phyloP scores from a whole-genome alignment of 2,888 invertebrate species.

The Cephus pulcher region DNA sequence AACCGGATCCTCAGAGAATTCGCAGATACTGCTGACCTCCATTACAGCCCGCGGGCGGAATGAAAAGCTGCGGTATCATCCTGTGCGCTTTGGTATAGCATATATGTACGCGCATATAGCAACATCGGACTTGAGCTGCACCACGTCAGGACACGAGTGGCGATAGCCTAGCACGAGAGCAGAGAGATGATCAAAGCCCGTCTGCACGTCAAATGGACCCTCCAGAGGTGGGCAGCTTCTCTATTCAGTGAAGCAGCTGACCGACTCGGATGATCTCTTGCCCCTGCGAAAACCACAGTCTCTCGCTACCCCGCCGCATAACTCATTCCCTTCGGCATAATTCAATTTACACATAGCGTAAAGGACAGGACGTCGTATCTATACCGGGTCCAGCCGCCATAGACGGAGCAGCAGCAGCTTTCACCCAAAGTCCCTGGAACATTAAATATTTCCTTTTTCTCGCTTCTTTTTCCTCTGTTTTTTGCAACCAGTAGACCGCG shows the following conservation, averaged over 20 bases:
- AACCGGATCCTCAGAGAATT: conserved; percentile 44
- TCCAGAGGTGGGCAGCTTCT: conserved; percentile 27
- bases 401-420: background rate
- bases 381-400: background rate
- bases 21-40: conserved; percentile 40
- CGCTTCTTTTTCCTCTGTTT: background rate
- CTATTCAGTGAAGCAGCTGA: conserved; percentile 33
- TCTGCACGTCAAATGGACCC: conserved; percentile 48
- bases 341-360: background rate
- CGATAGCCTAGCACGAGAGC: conserved; percentile 10
- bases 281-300: conserved; percentile 23
- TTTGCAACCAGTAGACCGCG: background rate
- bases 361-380: background rate
- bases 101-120: background rate
- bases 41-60: conserved; percentile 33
- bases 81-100: background rate
- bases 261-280: conserved; percentile 37
- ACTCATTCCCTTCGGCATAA: conserved; percentile 4
- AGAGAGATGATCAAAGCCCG: conserved; percentile 50
- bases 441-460: background rate
- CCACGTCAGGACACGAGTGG: conserved; percentile 6
- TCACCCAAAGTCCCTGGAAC: background rate
- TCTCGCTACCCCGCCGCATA: conserved; percentile 7
- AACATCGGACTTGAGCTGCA: conserved; percentile 10
- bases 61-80: background rate